Evolutionary conservation across 1,140 invertebrate genomes (phyloP).

Genomic region (Sitobion miscanthi): DNA sequence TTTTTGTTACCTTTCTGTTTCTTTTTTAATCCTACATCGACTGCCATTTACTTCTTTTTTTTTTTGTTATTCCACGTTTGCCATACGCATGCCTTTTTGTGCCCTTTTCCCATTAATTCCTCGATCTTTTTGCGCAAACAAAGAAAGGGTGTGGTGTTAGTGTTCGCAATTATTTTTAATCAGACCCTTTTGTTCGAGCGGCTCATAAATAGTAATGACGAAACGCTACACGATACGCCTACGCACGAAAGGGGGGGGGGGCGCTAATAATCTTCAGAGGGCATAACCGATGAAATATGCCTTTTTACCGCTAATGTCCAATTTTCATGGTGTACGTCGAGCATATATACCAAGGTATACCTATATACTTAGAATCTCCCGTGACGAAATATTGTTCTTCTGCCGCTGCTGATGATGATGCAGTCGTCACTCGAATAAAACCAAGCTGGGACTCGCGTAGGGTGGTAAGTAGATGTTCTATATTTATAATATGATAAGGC

Average conservation of each 20-base stretch:
- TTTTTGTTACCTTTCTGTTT: conserved; percentile 54
- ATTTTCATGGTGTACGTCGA: not conserved
- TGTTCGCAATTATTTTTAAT: conserved; percentile 56
- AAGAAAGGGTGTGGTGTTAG: conserved; percentile 54
- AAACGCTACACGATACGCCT: conserved; percentile 50
- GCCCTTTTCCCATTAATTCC: conserved; percentile 55
- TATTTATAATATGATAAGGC: not conserved
- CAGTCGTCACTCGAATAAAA: not conserved
- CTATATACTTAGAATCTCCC: not conserved
- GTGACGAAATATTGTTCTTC: not conserved
- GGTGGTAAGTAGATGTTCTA: not conserved
- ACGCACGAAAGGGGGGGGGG: not conserved
- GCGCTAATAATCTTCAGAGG: conserved; percentile 41
- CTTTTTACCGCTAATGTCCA: conserved; percentile 42
- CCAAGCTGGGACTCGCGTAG: not conserved
- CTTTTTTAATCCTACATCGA: conserved; percentile 51
- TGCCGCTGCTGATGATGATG: not conserved
- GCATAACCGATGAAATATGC: conserved; percentile 29
- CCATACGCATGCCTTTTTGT: conserved; percentile 42
- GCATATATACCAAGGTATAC: not conserved
- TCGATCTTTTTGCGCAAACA: conserved; percentile 53
- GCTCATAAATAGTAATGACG: conserved; percentile 57
- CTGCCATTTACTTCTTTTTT: conserved; percentile 50
- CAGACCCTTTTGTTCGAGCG: conserved; percentile 54
- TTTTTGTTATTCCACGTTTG: conserved; percentile 39